phyloP scores from a whole-genome alignment of 2,797 vertebrate genomes.

The Octomys mimax region DNA sequence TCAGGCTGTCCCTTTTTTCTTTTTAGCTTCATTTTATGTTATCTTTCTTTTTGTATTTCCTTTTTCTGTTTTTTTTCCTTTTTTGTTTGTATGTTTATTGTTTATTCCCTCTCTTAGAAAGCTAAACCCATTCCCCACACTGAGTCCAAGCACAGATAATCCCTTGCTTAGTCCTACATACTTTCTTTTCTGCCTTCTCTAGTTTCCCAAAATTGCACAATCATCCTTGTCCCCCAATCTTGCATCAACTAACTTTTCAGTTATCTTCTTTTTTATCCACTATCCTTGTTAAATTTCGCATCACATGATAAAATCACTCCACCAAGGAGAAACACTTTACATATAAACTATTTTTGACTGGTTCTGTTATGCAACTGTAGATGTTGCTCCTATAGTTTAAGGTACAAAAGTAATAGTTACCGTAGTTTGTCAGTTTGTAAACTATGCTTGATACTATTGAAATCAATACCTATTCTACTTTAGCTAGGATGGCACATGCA shows the following conservation, averaged over 20 bases:
- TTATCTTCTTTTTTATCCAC: no score
- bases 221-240: no score
- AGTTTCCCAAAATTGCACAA: no score
- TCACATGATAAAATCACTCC: not conserved
- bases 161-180: no score
- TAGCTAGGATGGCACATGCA: not conserved
- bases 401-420: not conserved
- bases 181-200: no score
- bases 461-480: not conserved
- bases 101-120: no score
- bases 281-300: no score
- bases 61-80: not conserved
- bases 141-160: no score
- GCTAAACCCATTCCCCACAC: no score
- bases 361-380: not conserved
- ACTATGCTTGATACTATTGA: not conserved
- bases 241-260: not conserved
- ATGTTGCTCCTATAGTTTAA: not conserved
- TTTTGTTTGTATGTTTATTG: no score
- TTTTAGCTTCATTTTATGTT: not conserved
- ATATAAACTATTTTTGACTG: not conserved
- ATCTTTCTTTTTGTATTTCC: no score
- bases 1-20: no score
- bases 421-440: not conserved
- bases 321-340: not conserved